phyloP scores from a whole-genome alignment of 1,140 invertebrate genomes.

The Scaptomyza graminum region DNA sequence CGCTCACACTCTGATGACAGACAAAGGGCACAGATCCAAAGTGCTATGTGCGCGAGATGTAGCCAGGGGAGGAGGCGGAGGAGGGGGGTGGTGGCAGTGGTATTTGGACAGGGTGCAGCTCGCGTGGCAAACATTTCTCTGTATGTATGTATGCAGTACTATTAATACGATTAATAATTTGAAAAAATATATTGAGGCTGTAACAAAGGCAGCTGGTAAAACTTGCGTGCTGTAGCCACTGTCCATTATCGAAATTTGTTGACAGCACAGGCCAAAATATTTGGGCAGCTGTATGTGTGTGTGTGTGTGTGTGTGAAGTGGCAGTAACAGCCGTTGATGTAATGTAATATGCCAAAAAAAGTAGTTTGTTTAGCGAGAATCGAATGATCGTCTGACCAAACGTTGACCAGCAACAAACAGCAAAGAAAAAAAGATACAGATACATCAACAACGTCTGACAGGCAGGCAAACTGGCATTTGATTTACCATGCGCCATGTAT shows the following conservation, averaged over 20 bases:
- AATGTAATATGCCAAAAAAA: conserved; percentile 65
- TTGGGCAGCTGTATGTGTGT: conserved; percentile 59
- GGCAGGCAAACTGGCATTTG: conserved; percentile 49
- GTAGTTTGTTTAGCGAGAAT: conserved; percentile 40
- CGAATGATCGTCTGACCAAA: conserved; percentile 30
- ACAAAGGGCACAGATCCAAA: conserved; percentile 52
- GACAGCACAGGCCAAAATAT: conserved; percentile 64
- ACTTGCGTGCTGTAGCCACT: conserved; percentile 9
- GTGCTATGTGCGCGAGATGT: not conserved
- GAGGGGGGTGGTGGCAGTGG: not conserved
- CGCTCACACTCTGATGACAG: conserved; percentile 50
- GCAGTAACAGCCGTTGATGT: conserved; percentile 32
- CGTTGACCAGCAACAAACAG: conserved; percentile 52
- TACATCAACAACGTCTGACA: conserved; percentile 48
- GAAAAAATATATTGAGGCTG: not conserved
- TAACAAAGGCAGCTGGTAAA: conserved; percentile 32
- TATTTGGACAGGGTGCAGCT: conserved; percentile 8
- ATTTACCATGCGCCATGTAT: conserved; percentile 67
- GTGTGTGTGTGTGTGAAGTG: not conserved
- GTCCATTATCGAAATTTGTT: conserved; percentile 11
- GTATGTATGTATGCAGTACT: no score
- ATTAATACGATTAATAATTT: not conserved
- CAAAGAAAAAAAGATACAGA: conserved; percentile 31
- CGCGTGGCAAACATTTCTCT: conserved; percentile 4
- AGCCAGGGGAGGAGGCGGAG: not conserved